Evolutionary conservation across 2,113 vertebrate genomes (phyloP), one percentile per base, ranked within the genome.

Genomic region (Salvelinus fontinalis): DNA sequence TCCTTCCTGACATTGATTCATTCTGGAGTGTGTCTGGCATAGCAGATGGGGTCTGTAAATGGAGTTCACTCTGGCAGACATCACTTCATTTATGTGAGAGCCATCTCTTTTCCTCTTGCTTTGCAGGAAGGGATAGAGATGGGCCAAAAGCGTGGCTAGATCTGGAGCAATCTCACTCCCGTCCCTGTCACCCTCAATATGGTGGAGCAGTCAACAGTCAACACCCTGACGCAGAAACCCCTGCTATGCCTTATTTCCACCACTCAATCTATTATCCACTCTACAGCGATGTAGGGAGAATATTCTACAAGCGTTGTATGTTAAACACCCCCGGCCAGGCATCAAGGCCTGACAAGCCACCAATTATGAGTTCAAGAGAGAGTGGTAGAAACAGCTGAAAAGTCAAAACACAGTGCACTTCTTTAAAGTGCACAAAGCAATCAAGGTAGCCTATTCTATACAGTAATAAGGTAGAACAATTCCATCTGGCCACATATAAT

Each of bases 21-120:
- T 18, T 54, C 39, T 44, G 39, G 39, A 44, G 39, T 44, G 39
- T 44, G 39, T 44, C 9, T 44, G 39, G 39, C 39, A 11, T 44
- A 44, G 86, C 89, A 93, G 90, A 92, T 89, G 87, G 85, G 67
- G 82, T 82, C 84, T 82, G 85, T 91, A 90, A 90, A 92, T 88
- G 86, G 84, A 89, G 89, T 89, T 91, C 88, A 84, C 86, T 85
- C 86, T 79, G 86, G 71, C 76, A 92, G 87, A 89, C 86, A 84
- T 90, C 85, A 84, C 86, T 84, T 89, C 39, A 44, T 44, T 86
- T 87, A 89, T 72, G 39, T 44, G 82, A 85, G 79, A 83, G 76
- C 79, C 49, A 71, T 83, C 76, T 86, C 79, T 11, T 62, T n/a
- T 62, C n/a, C 59, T 62, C 18, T 11, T 22, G 16, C 83, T 83